Evolutionary conservation across 2,797 vertebrate species (phyloP).

Genomic region (Leptoclinus maculatus): DNA sequence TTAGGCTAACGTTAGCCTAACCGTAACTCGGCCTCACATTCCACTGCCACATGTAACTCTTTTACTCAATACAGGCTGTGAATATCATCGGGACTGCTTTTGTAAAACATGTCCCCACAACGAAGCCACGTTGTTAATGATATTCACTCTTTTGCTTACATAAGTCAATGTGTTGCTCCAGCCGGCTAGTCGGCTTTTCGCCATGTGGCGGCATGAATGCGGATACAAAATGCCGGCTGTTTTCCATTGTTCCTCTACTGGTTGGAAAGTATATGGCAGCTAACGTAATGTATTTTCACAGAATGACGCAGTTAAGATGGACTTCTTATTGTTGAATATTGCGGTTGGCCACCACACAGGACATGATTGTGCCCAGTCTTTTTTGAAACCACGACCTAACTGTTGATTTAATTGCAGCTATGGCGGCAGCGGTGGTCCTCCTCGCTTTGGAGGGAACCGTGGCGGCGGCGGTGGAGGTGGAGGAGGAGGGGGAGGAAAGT

Average conservation of each 20-base stretch:
- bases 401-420: slow-evolving; percentile 73
- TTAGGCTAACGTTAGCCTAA: slow-evolving; percentile 11
- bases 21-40: neutral
- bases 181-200: slow-evolving; percentile 58
- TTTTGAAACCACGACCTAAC: neutral
- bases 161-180: slow-evolving; percentile 20
- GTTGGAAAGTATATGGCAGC: slow-evolving; percentile 78
- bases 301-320: slow-evolving; percentile 58
- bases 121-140: no score
- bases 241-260: slow-evolving; percentile 79
- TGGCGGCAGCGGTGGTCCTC: slow-evolving; percentile 89
- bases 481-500: slow-evolving; percentile 89
- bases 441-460: slow-evolving; percentile 93
- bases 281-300: neutral
- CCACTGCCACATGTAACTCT: accelerated
- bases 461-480: slow-evolving; percentile 65
- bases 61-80: accelerated
- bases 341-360: neutral
- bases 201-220: slow-evolving; percentile 79
- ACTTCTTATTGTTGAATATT: accelerated
- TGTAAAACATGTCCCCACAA: neutral
- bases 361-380: neutral
- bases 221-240: slow-evolving; percentile 85
- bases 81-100: accelerated
- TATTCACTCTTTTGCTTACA: neutral